Conservation (phyloP, 2,888 invertebrate genomes). For the Gasteruption jaculator region DNA sequence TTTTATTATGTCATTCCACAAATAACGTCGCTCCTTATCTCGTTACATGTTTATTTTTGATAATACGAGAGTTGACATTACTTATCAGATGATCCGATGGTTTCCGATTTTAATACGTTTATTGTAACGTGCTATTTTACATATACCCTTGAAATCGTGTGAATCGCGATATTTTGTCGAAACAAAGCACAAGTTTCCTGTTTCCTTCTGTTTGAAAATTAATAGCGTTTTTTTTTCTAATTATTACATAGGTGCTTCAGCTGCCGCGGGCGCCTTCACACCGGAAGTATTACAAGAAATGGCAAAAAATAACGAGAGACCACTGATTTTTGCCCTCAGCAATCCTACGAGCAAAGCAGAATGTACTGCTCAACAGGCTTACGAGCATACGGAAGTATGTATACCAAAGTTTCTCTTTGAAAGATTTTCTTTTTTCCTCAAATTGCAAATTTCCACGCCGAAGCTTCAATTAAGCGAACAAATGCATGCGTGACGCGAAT, state of each 20-base stretch:
- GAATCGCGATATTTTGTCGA: too few species aligned
- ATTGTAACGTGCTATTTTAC: too few species aligned
- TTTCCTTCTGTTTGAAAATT: constrained; percentile 1
- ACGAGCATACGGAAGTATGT: constrained; percentile 78
- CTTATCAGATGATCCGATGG: constrained; percentile 8
- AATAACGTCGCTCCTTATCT: too few species aligned
- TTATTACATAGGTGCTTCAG: constrained; percentile 73
- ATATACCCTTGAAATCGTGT: too few species aligned
- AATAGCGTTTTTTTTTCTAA: neutral
- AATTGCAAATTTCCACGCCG: too few species aligned
- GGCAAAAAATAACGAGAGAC: constrained; percentile 81
- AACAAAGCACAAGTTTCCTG: too few species aligned
- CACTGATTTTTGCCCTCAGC: constrained; percentile 94
- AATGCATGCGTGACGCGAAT: neutral
- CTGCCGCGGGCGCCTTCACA: constrained; percentile 87
- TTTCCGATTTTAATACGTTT: too few species aligned
- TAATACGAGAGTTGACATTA: too few species aligned
- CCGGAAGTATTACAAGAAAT: constrained; percentile 80
- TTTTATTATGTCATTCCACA: too few species aligned
- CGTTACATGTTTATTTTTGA: too few species aligned
- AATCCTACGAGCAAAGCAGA: constrained; percentile 98
- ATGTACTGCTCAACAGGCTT: constrained; percentile 96
- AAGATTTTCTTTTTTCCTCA: neutral
- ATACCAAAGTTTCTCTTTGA: constrained; percentile 7
- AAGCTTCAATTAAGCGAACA: constrained; percentile 6